phyloP scores from a whole-genome alignment of 2,113 vertebrate species.

The Cephalopterus ornatus region DNA sequence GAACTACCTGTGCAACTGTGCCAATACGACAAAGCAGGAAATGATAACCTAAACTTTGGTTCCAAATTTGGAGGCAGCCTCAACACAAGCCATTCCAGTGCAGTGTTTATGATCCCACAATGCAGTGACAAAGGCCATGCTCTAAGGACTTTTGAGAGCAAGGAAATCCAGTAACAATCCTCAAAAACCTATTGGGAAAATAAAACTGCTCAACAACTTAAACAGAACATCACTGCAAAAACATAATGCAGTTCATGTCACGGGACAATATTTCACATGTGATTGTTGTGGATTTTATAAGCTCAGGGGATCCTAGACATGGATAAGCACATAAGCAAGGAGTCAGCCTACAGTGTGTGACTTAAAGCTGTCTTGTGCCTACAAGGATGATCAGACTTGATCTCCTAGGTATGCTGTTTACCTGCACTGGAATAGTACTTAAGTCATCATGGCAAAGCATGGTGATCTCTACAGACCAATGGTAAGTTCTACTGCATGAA shows the following conservation, averaged over 20 bases:
- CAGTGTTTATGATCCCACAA: background rate
- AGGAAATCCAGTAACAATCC: background rate
- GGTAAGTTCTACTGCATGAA: background rate
- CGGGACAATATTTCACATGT: background rate
- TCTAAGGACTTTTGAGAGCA: background rate
- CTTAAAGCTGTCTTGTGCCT: background rate
- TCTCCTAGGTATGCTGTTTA: background rate
- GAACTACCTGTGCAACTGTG: background rate
- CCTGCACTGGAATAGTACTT: background rate
- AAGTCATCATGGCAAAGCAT: background rate
- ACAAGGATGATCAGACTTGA: background rate
- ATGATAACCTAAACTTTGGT: background rate
- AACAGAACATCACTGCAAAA: background rate
- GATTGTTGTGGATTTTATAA: background rate
- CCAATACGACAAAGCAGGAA: conserved; percentile 38
- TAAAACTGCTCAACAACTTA: background rate
- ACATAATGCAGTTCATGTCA: background rate
- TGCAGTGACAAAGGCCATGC: background rate
- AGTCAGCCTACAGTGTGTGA: background rate
- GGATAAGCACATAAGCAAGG: background rate
- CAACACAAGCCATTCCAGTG: background rate
- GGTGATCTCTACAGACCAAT: background rate
- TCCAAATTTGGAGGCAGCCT: conserved; percentile 30
- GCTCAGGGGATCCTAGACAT: background rate
- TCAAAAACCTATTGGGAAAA: background rate